Conservation (phyloP, 2,113 vertebrate species). For the Leptobrachium leishanense region DNA sequence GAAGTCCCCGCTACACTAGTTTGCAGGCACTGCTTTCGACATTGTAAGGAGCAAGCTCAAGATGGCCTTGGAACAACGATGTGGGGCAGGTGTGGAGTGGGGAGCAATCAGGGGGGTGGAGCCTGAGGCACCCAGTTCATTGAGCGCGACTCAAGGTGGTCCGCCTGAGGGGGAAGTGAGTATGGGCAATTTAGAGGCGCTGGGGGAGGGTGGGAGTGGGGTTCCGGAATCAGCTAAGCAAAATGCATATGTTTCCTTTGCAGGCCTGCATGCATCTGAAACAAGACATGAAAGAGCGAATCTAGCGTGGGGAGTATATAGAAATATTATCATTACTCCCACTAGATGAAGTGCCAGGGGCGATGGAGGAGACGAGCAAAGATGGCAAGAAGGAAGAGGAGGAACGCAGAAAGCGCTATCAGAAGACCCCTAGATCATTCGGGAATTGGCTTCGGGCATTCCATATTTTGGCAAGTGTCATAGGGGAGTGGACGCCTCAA, state of each 20-base stretch:
- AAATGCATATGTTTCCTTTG: not conserved
- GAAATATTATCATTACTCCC: not conserved
- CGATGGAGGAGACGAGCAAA: not conserved
- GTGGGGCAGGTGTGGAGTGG: too few relatives aligned
- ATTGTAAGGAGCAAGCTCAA: too few relatives aligned
- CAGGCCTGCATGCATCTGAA: not conserved
- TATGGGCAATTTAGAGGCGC: too few relatives aligned
- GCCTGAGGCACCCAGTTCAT: too few relatives aligned
- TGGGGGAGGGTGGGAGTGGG: not conserved
- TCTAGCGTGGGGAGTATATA: not conserved
- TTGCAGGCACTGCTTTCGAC: too few relatives aligned
- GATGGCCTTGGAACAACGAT: too few relatives aligned
- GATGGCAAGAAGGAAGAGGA: not conserved
- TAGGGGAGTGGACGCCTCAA: not conserved
- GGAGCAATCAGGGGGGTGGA: too few relatives aligned
- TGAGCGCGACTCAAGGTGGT: too few relatives aligned
- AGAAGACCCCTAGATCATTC: not conserved
- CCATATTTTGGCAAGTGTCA: not conserved
- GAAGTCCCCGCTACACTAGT: too few relatives aligned
- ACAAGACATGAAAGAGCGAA: not conserved
- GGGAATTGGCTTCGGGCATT: not conserved
- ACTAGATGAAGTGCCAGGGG: not conserved
- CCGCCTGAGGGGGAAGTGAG: too few relatives aligned
- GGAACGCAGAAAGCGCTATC: not conserved
- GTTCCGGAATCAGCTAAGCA: not conserved